Base-by-base conservation (phyloP, 1,140 invertebrate species). In the Heliconius himera region DNA sequence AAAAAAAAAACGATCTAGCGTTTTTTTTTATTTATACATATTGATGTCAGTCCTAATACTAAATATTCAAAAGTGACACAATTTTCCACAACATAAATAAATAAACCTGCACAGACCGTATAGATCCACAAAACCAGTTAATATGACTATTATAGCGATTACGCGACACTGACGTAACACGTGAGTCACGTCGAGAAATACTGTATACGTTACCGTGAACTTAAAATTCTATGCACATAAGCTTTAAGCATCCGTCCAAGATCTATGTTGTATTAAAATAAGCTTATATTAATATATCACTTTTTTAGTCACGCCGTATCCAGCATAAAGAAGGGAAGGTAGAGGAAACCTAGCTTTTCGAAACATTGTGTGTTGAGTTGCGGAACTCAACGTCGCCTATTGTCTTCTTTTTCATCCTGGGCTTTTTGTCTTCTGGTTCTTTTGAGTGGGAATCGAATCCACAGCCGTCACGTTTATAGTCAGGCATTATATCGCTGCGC, bases 111-210 rank as follows among this genome's bases (percentile, higher is more conserved):
- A 18, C 51, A 70, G 9, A 16, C 49, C n/a, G 51, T 73, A 46
- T 56, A 29, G 78, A 54, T 20, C 18, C 66, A 51, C 71, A 73
- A 73, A 80, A 77, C 79, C 74, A 66, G 79, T 80, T 73, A 33
- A 60, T 54, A 71, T 80, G 51, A 54, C 26, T 66, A 70, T 82
- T 78, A 76, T 76, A 66, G 60, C 60, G 75, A 73, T 82, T 81
- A 79, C 74, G 76, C 66, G 72, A 41, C 22, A 49, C 20, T 89
- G 87, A 89, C 87, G 88, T 80, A 83, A 89, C 73, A 41, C 22
- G 38, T 89, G 84, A 89, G 60, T 88, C 88, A 89, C 81, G 49
- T 73, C 76, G 72, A 73, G 76, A 85, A 85, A 88, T 29, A 22
- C 20, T 22, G n/a, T n/a, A 29, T 82, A 82, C 76, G 79, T 79